These are phyloP conservation scores for Sphaeramia orbicularis DNA, from an alignment of 2,797 vertebrate species.

Conservation along the genomic window DNA sequence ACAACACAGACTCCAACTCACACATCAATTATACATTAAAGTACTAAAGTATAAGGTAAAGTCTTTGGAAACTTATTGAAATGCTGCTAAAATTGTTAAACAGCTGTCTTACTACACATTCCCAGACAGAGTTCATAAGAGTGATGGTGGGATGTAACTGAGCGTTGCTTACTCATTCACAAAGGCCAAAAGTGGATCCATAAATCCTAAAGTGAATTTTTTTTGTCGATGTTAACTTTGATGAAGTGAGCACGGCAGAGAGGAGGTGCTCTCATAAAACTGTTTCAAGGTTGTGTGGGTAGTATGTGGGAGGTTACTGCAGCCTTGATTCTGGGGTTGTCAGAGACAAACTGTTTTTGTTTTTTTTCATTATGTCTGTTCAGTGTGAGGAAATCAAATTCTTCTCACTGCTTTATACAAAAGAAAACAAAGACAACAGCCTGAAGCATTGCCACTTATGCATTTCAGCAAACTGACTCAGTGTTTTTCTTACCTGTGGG, in stretches of 20 bases:
- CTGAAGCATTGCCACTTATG: conserved; percentile 27
- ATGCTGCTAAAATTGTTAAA: conserved; percentile 2
- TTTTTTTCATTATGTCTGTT: conserved; percentile 31
- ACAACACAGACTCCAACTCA: too few relatives aligned
- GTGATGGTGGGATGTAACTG: conserved; percentile 22
- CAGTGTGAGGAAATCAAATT: conserved; percentile 43
- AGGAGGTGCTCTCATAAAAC: conserved; percentile 46
- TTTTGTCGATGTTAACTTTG: conserved; percentile 39
- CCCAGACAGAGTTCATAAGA: conserved; percentile 39
- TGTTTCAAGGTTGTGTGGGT: conserved; percentile 63
- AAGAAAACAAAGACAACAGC: conserved; percentile 18
- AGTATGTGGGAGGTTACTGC: conserved; percentile 51
- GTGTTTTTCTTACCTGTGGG: conserved; percentile 30
- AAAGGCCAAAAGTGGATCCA: conserved; percentile 51
- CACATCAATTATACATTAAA: too few relatives aligned
- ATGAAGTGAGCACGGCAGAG: conserved; percentile 30
- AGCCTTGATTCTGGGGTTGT: conserved; percentile 50
- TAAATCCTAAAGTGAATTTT: conserved; percentile 46
- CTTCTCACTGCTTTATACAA: conserved; percentile 25
- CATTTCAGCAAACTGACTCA: conserved; percentile 52
- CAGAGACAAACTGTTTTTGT: conserved; percentile 19
- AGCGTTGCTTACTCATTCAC: conserved; percentile 56
- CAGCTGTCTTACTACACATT: conserved; percentile 16
- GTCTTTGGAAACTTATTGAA: conserved; percentile 4
- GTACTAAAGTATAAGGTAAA: too few relatives aligned